Conservation (phyloP, 2,888 invertebrate species). For the Aricia artaxerxes region DNA sequence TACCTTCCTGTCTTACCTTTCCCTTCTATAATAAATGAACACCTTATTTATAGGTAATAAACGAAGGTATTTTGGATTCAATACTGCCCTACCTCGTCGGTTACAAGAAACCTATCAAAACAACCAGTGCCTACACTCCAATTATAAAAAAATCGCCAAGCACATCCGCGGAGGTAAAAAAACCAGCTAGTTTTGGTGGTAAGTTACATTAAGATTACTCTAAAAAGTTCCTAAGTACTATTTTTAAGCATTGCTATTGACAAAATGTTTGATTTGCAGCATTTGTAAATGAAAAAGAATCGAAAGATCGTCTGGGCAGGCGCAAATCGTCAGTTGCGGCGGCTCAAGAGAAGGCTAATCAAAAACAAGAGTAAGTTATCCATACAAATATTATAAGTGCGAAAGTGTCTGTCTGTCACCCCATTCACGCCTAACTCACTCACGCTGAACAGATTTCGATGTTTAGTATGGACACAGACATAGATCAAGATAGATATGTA, state of each 20-base stretch:
- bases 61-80: constrained; percentile 91
- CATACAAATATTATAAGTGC: too few relatives aligned
- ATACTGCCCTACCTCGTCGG: constrained; percentile 87
- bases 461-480: too few relatives aligned
- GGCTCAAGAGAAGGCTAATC: constrained; percentile 61
- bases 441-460: too few relatives aligned
- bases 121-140: constrained; percentile 76
- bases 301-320: constrained; percentile 70
- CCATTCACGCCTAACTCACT: too few relatives aligned
- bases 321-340: constrained; percentile 71
- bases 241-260: background rate
- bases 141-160: constrained; percentile 74
- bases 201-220: constrained; percentile 30
- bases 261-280: constrained; percentile 49
- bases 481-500: too few relatives aligned
- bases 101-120: constrained; percentile 76
- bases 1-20: too few relatives aligned
- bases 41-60: constrained; percentile 78
- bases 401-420: too few relatives aligned
- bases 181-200: constrained; percentile 77
- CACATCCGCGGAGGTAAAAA: constrained; percentile 66
- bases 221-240: background rate
- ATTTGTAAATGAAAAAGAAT: constrained; percentile 70
- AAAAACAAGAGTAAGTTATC: constrained; percentile 74
- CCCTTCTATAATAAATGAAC: too few relatives aligned